These are phyloP conservation scores for Drosophila tripunctata DNA, from an alignment of 2,888 invertebrate species.

Conservation along the genomic window DNA sequence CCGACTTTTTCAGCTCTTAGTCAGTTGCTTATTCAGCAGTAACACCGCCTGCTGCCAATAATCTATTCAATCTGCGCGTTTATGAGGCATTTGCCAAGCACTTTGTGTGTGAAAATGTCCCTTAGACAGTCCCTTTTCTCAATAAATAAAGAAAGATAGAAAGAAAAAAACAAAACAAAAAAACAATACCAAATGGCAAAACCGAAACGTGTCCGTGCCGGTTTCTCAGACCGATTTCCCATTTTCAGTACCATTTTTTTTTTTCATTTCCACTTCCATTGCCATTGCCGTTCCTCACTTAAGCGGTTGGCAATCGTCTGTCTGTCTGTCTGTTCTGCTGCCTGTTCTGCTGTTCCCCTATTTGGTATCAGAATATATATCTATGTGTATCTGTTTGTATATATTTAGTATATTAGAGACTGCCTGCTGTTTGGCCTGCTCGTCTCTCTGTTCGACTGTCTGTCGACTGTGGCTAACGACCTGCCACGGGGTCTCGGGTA, in stretches of 20 bases:
- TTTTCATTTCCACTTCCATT: constrained; percentile 2
- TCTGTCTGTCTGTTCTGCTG: constrained; percentile 12
- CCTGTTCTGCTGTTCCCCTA: not conserved
- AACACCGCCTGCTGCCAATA: constrained; percentile 40
- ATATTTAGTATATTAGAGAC: constrained; percentile 19
- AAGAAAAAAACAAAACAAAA: not conserved
- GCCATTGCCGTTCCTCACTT: constrained; percentile 3
- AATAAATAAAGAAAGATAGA: constrained; percentile 18
- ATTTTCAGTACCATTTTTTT: not conserved
- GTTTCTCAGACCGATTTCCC: not conserved
- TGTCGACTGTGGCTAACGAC: constrained; percentile 61
- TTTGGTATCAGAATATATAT: constrained; percentile 3
- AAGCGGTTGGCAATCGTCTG: constrained; percentile 45
- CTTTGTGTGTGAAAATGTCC: constrained; percentile 42
- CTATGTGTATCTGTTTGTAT: constrained; percentile 1
- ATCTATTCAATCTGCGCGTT: constrained; percentile 47
- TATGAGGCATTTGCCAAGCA: constrained; percentile 53
- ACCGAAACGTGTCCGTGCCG: constrained; percentile 35
- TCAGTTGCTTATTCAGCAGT: constrained; percentile 18
- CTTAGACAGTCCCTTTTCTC: constrained; percentile 20
- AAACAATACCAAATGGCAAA: constrained; percentile 18
- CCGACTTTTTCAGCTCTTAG: not conserved
- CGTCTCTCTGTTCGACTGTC: not conserved
- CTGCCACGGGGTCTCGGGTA: constrained; percentile 29
- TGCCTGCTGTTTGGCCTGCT: constrained; percentile 56